Conservation (phyloP, 1,140 invertebrate genomes). For the Drosophila ogumai region DNA sequence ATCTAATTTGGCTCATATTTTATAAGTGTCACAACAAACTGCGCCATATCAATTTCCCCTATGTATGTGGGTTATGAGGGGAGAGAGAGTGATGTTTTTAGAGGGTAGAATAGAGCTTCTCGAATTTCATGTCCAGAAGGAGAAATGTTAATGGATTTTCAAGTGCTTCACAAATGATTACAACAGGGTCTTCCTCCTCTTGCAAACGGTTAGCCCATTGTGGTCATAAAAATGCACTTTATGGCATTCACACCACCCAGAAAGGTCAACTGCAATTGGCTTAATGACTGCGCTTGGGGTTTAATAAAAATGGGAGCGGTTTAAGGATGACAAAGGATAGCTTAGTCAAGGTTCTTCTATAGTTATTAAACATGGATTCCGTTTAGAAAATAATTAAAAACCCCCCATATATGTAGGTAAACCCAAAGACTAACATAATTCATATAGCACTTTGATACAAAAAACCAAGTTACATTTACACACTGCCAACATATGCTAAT, state of each 20-base stretch:
- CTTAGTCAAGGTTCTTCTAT: background rate
- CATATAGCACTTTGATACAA: background rate
- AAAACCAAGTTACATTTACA: constrained; percentile 25
- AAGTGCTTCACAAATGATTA: constrained; percentile 52
- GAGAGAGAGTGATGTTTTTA: background rate
- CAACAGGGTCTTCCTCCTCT: constrained; percentile 10
- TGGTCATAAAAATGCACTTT: constrained; percentile 34
- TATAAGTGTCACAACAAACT: constrained; percentile 49
- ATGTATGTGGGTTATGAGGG: constrained; percentile 19
- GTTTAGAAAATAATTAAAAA: background rate
- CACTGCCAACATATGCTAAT: constrained; percentile 24
- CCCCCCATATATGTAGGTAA: no score
- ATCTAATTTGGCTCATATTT: constrained; percentile 57
- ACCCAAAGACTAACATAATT: background rate
- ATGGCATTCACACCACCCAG: constrained; percentile 24
- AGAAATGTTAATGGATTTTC: constrained; percentile 28
- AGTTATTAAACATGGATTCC: background rate
- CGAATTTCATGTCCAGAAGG: constrained; percentile 36
- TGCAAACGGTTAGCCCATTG: constrained; percentile 14
- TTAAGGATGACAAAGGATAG: background rate
- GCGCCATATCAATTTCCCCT: constrained; percentile 53
- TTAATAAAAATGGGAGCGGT: constrained; percentile 2
- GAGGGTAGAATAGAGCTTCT: constrained; percentile 19
- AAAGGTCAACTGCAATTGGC: constrained; percentile 24
- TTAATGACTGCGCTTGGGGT: constrained; percentile 11